These are phyloP conservation scores for Athalia cordata DNA, from an alignment of 2,888 invertebrate genomes.

Conservation along the genomic window DNA sequence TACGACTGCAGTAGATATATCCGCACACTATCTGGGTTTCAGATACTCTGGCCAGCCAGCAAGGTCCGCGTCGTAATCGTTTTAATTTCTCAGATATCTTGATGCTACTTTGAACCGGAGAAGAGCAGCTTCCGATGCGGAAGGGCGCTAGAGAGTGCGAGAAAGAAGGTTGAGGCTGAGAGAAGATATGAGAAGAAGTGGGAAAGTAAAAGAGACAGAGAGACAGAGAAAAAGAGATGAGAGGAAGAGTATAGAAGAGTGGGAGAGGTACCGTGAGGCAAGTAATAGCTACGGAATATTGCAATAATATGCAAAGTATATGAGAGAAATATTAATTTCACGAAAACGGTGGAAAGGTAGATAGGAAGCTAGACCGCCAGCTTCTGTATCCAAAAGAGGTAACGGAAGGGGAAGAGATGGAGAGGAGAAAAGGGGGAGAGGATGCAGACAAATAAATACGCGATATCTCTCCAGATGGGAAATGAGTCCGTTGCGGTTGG, in stretches of 20 bases:
- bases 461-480: conserved; percentile 71
- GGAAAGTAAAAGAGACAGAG: conserved; percentile 24
- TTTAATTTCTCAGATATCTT: conserved; percentile 31
- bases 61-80: conserved; percentile 24
- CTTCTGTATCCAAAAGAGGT: conserved; percentile 65
- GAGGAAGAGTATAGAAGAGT: conserved; percentile 1
- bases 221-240: conserved; percentile 16
- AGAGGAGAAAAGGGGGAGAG: conserved; percentile 52
- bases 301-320: conserved; percentile 74
- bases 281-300: conserved; percentile 71
- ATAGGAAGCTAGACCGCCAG: conserved; percentile 55
- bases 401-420: conserved; percentile 51
- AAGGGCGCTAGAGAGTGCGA: conserved; percentile 51
- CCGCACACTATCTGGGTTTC: conserved; percentile 2
- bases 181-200: neutral
- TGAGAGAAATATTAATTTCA: conserved; percentile 73
- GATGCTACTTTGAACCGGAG: conserved; percentile 38
- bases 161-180: conserved; percentile 47
- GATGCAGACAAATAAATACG: conserved; percentile 72
- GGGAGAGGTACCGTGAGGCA: conserved; percentile 61
- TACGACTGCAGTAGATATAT: neutral
- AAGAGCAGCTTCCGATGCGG: conserved; percentile 15
- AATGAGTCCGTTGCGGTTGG: conserved; percentile 65
- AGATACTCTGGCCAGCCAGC: neutral
- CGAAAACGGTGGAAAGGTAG: conserved; percentile 70